These are phyloP conservation scores for Oxygymnocypris stewartii DNA, from an alignment of 2,113 vertebrate species.

Conservation along the genomic window DNA sequence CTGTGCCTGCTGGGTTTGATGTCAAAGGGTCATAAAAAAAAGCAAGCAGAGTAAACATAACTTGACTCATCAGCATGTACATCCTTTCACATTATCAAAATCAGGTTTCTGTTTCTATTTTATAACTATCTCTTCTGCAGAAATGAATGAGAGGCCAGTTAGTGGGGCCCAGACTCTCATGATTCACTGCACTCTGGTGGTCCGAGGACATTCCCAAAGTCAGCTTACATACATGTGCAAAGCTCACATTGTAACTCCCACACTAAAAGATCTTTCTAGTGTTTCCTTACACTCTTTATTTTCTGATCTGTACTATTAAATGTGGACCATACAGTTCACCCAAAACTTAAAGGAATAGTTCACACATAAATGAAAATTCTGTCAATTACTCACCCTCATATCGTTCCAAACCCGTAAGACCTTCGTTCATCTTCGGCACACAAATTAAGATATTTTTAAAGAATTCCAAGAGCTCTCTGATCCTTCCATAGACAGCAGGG, in stretches of 20 bases:
- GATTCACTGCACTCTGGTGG: conserved; percentile 9
- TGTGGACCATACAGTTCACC: background rate
- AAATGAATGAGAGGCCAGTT: conserved; percentile 9
- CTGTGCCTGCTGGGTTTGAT: background rate
- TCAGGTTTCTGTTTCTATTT: background rate
- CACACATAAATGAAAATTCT: no score
- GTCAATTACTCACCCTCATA: no score
- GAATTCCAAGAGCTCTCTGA: no score
- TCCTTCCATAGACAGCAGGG: no score
- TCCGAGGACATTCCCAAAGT: conserved; percentile 20
- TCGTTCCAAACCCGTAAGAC: no score
- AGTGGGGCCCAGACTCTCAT: background rate
- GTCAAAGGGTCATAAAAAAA: background rate
- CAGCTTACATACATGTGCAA: conserved; percentile 11
- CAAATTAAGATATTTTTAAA: no score
- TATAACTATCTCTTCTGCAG: background rate
- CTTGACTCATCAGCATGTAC: background rate
- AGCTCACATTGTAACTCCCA: background rate
- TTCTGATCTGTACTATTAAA: background rate
- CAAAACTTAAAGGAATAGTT: background rate
- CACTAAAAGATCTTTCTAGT: background rate
- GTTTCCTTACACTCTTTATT: background rate
- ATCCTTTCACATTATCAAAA: background rate
- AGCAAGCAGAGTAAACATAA: background rate
- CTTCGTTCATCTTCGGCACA: no score